Conservation (phyloP, 2,888 invertebrate species). For the Drosophila atroscutellata region DNA sequence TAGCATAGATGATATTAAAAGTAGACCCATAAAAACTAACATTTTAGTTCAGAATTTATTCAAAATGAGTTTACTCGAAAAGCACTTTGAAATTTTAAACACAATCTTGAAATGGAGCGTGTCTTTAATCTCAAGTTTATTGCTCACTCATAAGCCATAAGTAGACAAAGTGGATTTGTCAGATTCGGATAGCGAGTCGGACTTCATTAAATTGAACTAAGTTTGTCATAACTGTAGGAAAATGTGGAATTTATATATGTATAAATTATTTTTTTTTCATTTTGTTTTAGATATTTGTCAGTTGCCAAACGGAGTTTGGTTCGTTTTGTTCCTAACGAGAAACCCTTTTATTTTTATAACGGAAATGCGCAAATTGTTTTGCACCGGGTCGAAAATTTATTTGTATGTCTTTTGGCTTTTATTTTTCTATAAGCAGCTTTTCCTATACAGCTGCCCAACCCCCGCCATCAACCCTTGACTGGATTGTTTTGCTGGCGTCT, state of each 20-base stretch:
- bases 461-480: conserved; percentile 25
- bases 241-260: neutral
- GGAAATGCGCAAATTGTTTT: conserved; percentile 79
- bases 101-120: neutral
- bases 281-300: neutral
- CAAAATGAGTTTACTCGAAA: too few relatives aligned
- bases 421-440: conserved; percentile 78
- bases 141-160: neutral
- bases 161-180: conserved; percentile 6
- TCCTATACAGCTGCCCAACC: conserved; percentile 34
- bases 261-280: neutral
- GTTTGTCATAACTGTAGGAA: conserved; percentile 70
- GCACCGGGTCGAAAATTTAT: conserved; percentile 77
- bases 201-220: conserved; percentile 60
- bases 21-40: neutral
- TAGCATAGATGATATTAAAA: neutral
- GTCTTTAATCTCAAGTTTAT: conserved; percentile 3
- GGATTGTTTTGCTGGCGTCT: conserved; percentile 76
- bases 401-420: conserved; percentile 67
- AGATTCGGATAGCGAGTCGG: conserved; percentile 4
- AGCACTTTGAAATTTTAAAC: neutral
- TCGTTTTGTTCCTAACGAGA: conserved; percentile 76
- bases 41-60: neutral
- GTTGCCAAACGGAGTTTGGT: conserved; percentile 38
- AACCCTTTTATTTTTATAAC: conserved; percentile 78